Evolutionary conservation across 2,888 invertebrate genomes (phyloP), one percentile per base, ranked within the genome.

Genomic region (Sialis lutaria): DNA sequence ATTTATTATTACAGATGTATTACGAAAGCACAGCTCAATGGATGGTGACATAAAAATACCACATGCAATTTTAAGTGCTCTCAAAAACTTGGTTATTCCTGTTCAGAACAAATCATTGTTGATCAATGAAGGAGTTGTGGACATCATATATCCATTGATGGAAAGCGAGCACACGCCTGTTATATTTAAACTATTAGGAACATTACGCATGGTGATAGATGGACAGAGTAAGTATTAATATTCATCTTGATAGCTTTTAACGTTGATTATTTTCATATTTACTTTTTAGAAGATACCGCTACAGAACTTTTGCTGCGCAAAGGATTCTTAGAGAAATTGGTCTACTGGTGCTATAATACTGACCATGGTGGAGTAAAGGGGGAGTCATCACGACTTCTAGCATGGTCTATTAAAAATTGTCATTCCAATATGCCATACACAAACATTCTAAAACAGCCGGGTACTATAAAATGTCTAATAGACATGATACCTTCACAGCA

Each of bases 351-450:
- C 56, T 73, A 68, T 53, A 79, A 79, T 46, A 80, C 82, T 8
- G 84, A 84, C 59, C 82, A 83, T 67, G 78, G 85, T 44, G 89
- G 90, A 13, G 87, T 90, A 4, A 81, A 85, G 55, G 87, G 84
- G 30, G 84, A 86, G 72, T 82, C 86, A 10, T 74, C 80, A 55
- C 75, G 88, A 9, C 71, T 87, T 44, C 70, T 87, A 52, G 82
- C 85, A 46, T 88, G 88, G 82, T 64, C 80, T 45, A 75, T 83
- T 45, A 83, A 80, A 58, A 79, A 83, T 60, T 78, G 78, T 56
- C 70, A 68, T 55, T 65, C 69, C 4, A 59, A 58, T 42, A 67
- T 60, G 52, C 59, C 60, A 12, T 59, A 59, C 51, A 50, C 54
- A 37, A 53, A 50, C 35, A 56, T 73, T 40, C 62, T 74, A 1